Evolutionary conservation across 2,113 vertebrate genomes (phyloP), one percentile per base, ranked within the genome.

Genomic region (Dicrurus megarhynchus): DNA sequence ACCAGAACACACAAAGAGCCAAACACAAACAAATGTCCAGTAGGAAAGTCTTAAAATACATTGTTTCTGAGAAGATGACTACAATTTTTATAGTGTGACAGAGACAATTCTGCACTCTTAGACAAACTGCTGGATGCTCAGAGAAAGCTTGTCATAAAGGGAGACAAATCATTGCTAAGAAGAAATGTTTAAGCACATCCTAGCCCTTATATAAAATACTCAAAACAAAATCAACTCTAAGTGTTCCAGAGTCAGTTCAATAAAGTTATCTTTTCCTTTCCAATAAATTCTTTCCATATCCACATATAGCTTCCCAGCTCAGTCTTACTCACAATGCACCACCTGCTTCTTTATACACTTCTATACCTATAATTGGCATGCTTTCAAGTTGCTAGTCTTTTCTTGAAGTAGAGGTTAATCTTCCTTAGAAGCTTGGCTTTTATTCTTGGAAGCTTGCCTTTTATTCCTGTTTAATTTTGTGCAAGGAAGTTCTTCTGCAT

Each of bases 401-500:
- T 82, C 16, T 86, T 73, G 37, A 61, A 67, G 79, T 39, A 65
- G 24, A 91, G 39, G 44, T 96, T 86, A 88, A 90, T 79, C 22
- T 91, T 90, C n/a, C 37, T 78, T 59, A 75, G 44, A 90, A 46
- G 22, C 21, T 52, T 89, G 59, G 49, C 24, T 74, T 81, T 95
- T 94, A 61, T 61, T 83, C 37, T 80, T 55, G 75, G 59, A 94
- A 30, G 10, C 16, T 33, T 92, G 61, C 37, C 22, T 81, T 86
- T 95, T 94, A 42, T 61, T 92, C 67, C 30, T 83, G 21, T 80
- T 95, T 89, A 79, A 93, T 96, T 93, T 91, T 83, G 11, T n/a
- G 32, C 50, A 27, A 52, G 77, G 27, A 68, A 61, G 24, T 70
- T 80, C 8, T 70, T 46, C 53, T 39, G 32, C 8, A 68, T 74